These are phyloP conservation scores for Scaptodrosophila lebanonensis DNA, from an alignment of 1,140 invertebrate genomes.

Conservation along the genomic window DNA sequence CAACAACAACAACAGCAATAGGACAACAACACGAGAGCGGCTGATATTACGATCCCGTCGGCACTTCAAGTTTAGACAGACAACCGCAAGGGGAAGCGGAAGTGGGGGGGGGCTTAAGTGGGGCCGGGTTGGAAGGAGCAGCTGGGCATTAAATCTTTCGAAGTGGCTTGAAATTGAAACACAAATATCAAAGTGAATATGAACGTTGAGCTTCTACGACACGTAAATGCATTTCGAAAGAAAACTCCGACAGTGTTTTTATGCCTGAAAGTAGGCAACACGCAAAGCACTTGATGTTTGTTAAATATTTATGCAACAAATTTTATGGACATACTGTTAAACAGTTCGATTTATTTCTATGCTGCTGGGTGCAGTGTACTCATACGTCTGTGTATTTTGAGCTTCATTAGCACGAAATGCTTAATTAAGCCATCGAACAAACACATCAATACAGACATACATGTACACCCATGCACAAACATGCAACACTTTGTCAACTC, in stretches of 20 bases:
- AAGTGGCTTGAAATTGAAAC: conserved; percentile 67
- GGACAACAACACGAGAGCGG: too few species aligned
- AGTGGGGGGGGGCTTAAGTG: not conserved
- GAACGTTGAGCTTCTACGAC: conserved; percentile 36
- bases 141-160: conserved; percentile 64
- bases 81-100: not conserved
- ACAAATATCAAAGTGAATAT: conserved; percentile 75
- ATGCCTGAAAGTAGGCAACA: conserved; percentile 12
- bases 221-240: conserved; percentile 38
- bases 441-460: conserved; percentile 31
- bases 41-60: conserved; percentile 47
- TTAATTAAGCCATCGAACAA: conserved; percentile 62
- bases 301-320: conserved; percentile 20
- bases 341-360: conserved; percentile 1
- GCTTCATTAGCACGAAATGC: conserved; percentile 42
- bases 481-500: conserved; percentile 41
- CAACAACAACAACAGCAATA: conserved; percentile 65
- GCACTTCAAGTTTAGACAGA: conserved; percentile 18
- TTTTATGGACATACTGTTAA: conserved; percentile 2
- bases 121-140: not conserved
- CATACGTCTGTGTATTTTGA: conserved; percentile 19
- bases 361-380: too few species aligned
- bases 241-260: not conserved
- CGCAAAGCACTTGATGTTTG: conserved; percentile 3
- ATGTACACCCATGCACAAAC: conserved; percentile 6